Conservation (phyloP, 2,113 vertebrate genomes). For the Sialia sialis region DNA sequence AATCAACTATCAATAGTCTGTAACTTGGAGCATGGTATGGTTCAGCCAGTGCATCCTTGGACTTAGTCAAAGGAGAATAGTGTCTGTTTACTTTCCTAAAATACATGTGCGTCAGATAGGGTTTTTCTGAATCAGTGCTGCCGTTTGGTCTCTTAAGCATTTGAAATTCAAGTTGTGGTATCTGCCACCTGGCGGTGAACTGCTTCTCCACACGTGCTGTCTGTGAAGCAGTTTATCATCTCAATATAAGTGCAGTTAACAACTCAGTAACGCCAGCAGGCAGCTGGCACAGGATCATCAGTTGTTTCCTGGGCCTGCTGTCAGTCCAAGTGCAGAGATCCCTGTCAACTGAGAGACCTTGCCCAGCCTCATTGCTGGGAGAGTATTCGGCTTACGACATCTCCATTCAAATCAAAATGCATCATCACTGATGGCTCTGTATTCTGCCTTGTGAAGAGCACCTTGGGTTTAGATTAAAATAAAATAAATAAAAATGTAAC, state of each 20-base stretch:
- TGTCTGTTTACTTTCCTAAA: not conserved
- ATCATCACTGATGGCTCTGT: not conserved
- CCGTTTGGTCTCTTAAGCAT: rapidly evolving
- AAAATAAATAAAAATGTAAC: not conserved
- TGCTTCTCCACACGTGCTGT: not conserved
- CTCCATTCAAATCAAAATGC: not conserved
- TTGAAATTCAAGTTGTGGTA: not conserved
- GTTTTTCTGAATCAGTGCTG: not conserved
- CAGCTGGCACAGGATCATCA: not conserved
- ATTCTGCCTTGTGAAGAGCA: not conserved
- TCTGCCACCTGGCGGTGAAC: conserved; percentile 26
- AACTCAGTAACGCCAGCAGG: not conserved
- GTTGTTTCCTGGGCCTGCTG: not conserved
- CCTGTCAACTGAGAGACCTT: not conserved
- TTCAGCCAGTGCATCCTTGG: not conserved
- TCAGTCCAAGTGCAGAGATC: not conserved
- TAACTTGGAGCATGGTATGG: not conserved
- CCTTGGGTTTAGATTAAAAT: not conserved
- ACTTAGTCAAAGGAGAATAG: not conserved
- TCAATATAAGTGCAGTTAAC: not conserved
- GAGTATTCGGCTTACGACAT: not conserved
- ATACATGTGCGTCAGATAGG: rapidly evolving
- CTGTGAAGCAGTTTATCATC: not conserved
- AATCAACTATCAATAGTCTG: not conserved
- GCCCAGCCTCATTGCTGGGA: not conserved